These are phyloP conservation scores for Ptychobarbus kaznakovi DNA, from an alignment of 2,797 vertebrate genomes.

Conservation along the genomic window DNA sequence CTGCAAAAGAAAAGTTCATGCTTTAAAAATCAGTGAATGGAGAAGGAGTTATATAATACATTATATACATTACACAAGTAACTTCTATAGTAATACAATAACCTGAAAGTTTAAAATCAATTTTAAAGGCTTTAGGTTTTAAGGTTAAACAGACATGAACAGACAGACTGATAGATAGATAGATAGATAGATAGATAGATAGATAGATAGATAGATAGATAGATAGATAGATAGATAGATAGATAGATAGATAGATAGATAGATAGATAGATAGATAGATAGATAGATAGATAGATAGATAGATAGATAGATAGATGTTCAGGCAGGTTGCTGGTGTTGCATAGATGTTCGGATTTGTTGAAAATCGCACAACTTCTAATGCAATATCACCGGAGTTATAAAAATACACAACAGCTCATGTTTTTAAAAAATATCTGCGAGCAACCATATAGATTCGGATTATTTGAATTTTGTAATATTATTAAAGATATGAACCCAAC, in stretches of 20 bases:
- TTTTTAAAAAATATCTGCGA: not conserved
- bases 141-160: not conserved
- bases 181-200: too few species aligned
- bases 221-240: not conserved
- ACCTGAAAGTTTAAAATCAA: not conserved
- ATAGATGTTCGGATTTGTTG: too few species aligned
- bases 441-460: too few species aligned
- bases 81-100: not conserved
- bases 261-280: not conserved
- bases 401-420: not conserved
- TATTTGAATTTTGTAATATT: not conserved
- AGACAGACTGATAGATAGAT: not conserved
- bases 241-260: not conserved
- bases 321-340: too few species aligned
- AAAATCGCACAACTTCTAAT: not conserved
- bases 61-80: not conserved
- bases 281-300: not conserved
- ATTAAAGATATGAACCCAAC: not conserved
- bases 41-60: not conserved
- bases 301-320: not conserved
- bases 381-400: not conserved
- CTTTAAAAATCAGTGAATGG: conserved; percentile 7
- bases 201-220: not conserved
- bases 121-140: not conserved
- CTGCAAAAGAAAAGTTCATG: conserved; percentile 66